Percentiles rank a stretch among this genome's conserved stretches.
Conservation (phyloP, 2,888 invertebrate genomes). For the Chouioia cunea region DNA sequence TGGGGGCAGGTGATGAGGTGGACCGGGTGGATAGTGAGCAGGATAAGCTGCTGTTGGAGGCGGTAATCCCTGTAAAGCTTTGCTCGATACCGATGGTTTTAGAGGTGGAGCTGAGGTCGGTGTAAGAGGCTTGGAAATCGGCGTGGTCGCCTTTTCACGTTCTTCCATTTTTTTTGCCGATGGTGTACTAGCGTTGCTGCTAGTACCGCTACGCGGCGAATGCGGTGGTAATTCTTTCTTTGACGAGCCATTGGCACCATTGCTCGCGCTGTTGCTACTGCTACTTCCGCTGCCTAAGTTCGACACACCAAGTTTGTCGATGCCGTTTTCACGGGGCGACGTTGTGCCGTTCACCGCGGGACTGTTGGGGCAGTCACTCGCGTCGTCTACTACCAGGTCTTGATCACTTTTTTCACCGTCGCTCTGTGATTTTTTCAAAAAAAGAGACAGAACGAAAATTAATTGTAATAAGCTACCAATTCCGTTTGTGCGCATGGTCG, state of each 20-base stretch:
- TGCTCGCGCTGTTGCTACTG: slow-evolving; percentile 49
- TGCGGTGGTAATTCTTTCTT: slow-evolving; percentile 63
- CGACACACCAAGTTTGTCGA: slow-evolving; percentile 76
- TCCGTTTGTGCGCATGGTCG: no score
- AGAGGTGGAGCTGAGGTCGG: slow-evolving; percentile 77
- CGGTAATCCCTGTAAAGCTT: slow-evolving; percentile 68
- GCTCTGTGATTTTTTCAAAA: slow-evolving; percentile 72
- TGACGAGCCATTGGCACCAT: slow-evolving; percentile 62
- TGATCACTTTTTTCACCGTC: slow-evolving; percentile 90
- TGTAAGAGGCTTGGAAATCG: slow-evolving; percentile 89
- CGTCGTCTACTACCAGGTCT: slow-evolving; percentile 95
- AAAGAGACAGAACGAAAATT: no score
- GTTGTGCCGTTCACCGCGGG: slow-evolving; percentile 85
- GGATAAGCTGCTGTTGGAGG: slow-evolving; percentile 66
- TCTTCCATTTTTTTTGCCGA: slow-evolving; percentile 85
- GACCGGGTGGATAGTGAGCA: slow-evolving; percentile 69
- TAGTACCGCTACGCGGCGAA: slow-evolving; percentile 82
- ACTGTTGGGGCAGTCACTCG: slow-evolving; percentile 91
- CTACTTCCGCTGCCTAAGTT: slow-evolving; percentile 55
- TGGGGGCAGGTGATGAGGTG: slow-evolving; percentile 74
- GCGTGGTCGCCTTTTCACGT: slow-evolving; percentile 88
- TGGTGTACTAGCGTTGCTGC: slow-evolving; percentile 89
- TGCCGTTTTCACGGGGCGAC: slow-evolving; percentile 87
- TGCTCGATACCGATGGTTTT: slow-evolving; percentile 62
- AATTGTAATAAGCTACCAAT: no score